These are phyloP conservation scores for Heterotis niloticus DNA, from an alignment of 2,113 vertebrate genomes.

Conservation along the genomic window DNA sequence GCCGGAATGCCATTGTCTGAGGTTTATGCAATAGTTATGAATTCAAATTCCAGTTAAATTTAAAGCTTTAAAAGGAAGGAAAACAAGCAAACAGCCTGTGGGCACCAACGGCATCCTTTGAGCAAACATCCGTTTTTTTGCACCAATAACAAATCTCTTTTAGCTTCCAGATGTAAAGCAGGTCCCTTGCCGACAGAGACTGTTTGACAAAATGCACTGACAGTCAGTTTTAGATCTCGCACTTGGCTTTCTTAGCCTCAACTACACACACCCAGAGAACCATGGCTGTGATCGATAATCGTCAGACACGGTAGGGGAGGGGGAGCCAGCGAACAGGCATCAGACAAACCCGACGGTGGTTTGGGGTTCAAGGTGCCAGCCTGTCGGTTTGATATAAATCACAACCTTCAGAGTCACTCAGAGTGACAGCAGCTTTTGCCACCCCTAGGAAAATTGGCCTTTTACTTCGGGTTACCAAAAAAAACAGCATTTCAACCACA, in stretches of 20 bases:
- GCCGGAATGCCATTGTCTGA: not conserved
- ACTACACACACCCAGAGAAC: not conserved
- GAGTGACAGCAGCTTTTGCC: not conserved
- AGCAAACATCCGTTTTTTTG: not conserved
- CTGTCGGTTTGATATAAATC: not conserved
- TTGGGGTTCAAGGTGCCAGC: not conserved
- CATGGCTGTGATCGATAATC: not conserved
- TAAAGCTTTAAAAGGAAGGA: not conserved
- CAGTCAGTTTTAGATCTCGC: not conserved
- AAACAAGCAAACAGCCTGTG: not conserved
- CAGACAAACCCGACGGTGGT: not conserved
- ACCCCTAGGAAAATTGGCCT: not conserved
- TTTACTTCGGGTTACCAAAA: not conserved
- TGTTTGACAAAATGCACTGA: not conserved
- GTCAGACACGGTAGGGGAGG: not conserved
- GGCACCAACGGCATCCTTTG: not conserved
- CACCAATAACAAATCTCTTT: too few relatives aligned
- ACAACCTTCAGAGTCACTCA: not conserved
- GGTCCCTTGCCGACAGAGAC: not conserved
- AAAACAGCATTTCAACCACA: not conserved
- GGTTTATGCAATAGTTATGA: not conserved
- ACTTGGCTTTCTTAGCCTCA: not conserved
- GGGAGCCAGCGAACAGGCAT: too few relatives aligned
- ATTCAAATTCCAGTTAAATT: not conserved
- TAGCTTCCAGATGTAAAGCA: not conserved